Base-by-base conservation (phyloP, 2,888 invertebrate genomes). In the Himalopsyche tibetana region DNA sequence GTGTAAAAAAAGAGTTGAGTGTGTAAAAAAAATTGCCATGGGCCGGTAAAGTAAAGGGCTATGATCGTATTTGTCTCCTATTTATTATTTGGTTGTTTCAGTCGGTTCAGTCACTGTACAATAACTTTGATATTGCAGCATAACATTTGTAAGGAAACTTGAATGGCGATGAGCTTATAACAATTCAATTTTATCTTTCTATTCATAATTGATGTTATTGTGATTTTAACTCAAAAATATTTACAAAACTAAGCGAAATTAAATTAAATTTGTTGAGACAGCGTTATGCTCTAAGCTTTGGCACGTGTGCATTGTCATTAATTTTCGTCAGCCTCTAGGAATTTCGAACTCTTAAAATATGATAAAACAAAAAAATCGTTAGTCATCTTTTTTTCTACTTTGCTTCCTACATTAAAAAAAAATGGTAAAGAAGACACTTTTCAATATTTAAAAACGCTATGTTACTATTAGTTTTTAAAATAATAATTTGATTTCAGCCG, bases 311-410 rank as follows among this genome's bases (percentile, higher is more conserved):
- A 63, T 63, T 63, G 6, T 63, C 63, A 63, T 63, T 63, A 19
- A 63, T 63, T 63, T 63, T 63, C 63, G 63, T 63, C 63, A 63
- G 63, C 4, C 28, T 19, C 63, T n/a, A 19, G 63, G 63, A 63
- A 63, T 63, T 19, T 63, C 63, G 63, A 19, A 6, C 9, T 2
- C 63, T 63, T 63, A 63, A 63, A 63, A 63, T 63, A 63, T 63
- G 19, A 19, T 19, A 5, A 63, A 63, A 8, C 19, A n/a, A 63
- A 63, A 63, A 63, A 63, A 56, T 56, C 56, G 9, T 19, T n/a
- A 56, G 19, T 56, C 56, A 56, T 63, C 19, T 63, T 63, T 63
- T 19, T 63, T 19, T 19, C 28, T 9, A 19, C 5, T 63, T 11
- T 19, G 63, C n/a, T 63, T 63, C 28, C 63, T 63, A 51, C 51